These are phyloP conservation scores for Gadus macrocephalus DNA, from an alignment of 2,113 vertebrate genomes.

Conservation along the genomic window DNA sequence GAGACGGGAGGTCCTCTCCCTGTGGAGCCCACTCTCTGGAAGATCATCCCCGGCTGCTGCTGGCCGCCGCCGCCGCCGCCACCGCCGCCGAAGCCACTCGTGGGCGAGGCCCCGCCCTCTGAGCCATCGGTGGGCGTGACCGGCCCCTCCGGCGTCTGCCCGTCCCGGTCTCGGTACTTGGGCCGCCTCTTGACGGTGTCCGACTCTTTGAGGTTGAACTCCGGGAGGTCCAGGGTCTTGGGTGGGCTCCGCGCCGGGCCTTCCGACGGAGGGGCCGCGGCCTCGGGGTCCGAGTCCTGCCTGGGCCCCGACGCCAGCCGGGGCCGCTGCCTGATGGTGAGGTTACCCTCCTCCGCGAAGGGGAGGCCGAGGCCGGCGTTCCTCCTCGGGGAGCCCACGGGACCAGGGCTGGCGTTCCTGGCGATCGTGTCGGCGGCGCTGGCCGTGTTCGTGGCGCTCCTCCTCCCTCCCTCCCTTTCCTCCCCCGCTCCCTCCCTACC, in stretches of 20 bases:
- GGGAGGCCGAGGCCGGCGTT: slow-evolving; percentile 94
- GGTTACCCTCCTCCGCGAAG: slow-evolving; percentile 94
- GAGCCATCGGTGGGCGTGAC: slow-evolving; percentile 24
- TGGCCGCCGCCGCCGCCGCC: slow-evolving; percentile 57
- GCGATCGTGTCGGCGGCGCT: too few species aligned
- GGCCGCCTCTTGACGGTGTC: slow-evolving; percentile 93
- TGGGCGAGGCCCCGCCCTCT: slow-evolving; percentile 52
- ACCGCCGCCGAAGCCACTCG: slow-evolving; percentile 52
- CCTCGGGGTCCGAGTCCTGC: slow-evolving; percentile 27
- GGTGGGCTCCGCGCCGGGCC: too few species aligned
- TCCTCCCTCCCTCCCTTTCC: slow-evolving; percentile 64
- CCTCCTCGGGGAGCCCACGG: slow-evolving; percentile 77
- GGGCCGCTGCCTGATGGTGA: slow-evolving; percentile 95
- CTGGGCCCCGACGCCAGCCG: slow-evolving; percentile 73
- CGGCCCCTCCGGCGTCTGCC: slow-evolving; percentile 24
- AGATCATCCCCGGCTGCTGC: slow-evolving; percentile 51
- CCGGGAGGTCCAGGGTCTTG: slow-evolving; percentile 71
- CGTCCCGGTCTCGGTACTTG: slow-evolving; percentile 82
- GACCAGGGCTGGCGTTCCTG: not conserved
- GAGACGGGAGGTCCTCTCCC: slow-evolving; percentile 49
- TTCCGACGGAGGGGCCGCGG: slow-evolving; percentile 6
- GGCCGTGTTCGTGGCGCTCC: slow-evolving; percentile 23
- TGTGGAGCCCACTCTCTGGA: slow-evolving; percentile 46
- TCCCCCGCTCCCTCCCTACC: slow-evolving; percentile 36
- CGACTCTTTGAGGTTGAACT: slow-evolving; percentile 93